These are phyloP conservation scores for Scaptomyza polygonia DNA, from an alignment of 2,888 invertebrate species.

Conservation along the genomic window DNA sequence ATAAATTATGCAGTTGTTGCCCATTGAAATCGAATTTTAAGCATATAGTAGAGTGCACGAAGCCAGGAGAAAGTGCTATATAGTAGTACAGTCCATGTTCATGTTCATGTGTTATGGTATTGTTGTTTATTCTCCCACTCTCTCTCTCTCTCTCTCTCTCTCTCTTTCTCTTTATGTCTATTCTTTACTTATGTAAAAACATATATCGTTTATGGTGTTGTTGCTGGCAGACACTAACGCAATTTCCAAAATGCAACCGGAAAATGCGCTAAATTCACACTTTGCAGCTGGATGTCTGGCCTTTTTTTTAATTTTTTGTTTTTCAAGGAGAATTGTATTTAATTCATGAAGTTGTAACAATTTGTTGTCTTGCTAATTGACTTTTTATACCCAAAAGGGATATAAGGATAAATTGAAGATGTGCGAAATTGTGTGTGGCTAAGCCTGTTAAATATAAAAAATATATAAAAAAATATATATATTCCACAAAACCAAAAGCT, in stretches of 20 bases:
- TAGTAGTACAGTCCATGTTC: constrained; percentile 8
- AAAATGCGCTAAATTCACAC: constrained; percentile 13
- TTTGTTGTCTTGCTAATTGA: no score
- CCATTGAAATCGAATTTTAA: constrained; percentile 72
- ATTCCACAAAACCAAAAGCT: no score
- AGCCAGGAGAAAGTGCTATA: constrained; percentile 41
- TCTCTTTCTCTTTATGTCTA: no score
- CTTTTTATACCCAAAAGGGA: no score
- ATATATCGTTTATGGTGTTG: constrained; percentile 26
- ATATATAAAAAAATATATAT: no score
- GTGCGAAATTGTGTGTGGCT: no score
- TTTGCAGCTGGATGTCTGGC: neutral
- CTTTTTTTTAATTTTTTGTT: neutral
- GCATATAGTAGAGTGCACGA: constrained; percentile 19
- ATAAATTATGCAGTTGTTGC: constrained; percentile 68
- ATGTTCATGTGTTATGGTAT: constrained; percentile 10
- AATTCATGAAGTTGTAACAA: no score
- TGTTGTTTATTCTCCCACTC: constrained; percentile 28
- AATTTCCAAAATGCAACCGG: constrained; percentile 1
- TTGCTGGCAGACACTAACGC: constrained; percentile 8
- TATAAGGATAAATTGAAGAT: no score
- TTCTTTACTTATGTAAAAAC: no score
- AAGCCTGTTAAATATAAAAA: no score
- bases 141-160: no score
- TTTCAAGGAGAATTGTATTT: no score